These are phyloP conservation scores for Mactra quadrangularis DNA, from an alignment of 1,140 invertebrate genomes.

Conservation along the genomic window DNA sequence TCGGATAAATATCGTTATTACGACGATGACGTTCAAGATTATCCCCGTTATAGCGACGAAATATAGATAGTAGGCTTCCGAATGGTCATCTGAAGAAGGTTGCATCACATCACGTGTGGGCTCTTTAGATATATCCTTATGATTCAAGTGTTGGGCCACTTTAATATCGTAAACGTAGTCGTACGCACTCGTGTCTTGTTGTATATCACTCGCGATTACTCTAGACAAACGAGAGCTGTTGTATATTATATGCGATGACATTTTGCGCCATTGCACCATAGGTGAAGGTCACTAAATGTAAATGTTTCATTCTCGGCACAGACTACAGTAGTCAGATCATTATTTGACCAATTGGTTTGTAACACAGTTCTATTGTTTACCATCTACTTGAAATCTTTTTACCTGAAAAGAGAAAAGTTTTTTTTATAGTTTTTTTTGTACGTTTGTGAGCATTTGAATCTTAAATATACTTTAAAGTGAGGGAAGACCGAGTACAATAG, in stretches of 20 bases:
- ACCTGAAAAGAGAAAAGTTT: too few relatives aligned
- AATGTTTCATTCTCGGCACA: background rate
- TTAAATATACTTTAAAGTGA: too few relatives aligned
- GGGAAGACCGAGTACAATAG: too few relatives aligned
- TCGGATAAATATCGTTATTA: conserved; percentile 75
- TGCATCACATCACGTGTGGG: conserved; percentile 34
- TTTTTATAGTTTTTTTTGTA: too few relatives aligned
- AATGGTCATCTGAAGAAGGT: conserved; percentile 51
- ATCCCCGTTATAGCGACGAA: conserved; percentile 78
- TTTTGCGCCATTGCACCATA: conserved; percentile 43
- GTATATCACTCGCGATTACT: conserved; percentile 11
- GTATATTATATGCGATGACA: background rate
- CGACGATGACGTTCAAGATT: conserved; percentile 79
- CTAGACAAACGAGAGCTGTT: conserved; percentile 32
- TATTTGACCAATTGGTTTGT: too few relatives aligned
- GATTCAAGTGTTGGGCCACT: conserved; percentile 19
- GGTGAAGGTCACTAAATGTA: background rate
- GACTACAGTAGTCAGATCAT: too few relatives aligned
- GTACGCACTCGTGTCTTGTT: background rate
- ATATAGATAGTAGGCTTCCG: conserved; percentile 82
- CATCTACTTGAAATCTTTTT: too few relatives aligned
- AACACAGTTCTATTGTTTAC: too few relatives aligned
- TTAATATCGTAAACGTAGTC: conserved; percentile 1
- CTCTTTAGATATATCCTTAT: conserved; percentile 2
- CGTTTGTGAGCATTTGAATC: too few relatives aligned